Base-by-base conservation (phyloP, 1,140 invertebrate species). In the Zaprionus kolodkinae region DNA sequence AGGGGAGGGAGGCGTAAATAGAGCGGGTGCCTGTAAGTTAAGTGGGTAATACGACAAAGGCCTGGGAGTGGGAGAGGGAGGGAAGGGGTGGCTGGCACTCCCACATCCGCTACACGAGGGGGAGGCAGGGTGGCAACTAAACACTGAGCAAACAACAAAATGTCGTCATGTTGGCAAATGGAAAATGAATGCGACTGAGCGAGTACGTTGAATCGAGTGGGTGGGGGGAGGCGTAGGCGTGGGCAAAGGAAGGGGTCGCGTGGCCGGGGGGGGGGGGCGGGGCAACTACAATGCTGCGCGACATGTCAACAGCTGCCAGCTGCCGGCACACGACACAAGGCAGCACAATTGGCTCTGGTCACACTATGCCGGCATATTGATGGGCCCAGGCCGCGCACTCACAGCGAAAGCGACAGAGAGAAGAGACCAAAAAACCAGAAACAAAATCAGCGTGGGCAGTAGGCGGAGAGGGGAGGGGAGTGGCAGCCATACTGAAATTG, bases 101-200 rank as follows among this genome's bases (percentile, higher is more conserved):
- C 66, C 65, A 69, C 61, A 69, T 57, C 27, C 59, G 69, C 40
- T 45, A 6, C 40, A n/a, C 40, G 2, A 6, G 27, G 27, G 27
- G 27, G 27, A 3, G 27, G 45, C 3, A 12, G 45, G 38, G 50
- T 36, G 36, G 73, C 43, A 79, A 65, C 84, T 82, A 87, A 87
- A 88, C 77, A 84, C 68, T 74, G 71, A 61, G 84, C 72, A 86
- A 89, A 88, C 77, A 70, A 64, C 67, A 70, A 63, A 89, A 79
- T 85, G 78, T 88, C 85, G 86, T 85, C 86, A 89, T 81, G 86
- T 64, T 71, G 59, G 59, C 60, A 68, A 74, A 74, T 70, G 72
- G 72, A 75, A 78, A 78, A 74, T 61, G 72, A 74, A 69, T 74
- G 64, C 61, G 73, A 70, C 38, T 55, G 27, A 30, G 13, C 7